Evolutionary conservation across 23 tunicate genomes (phyloP).

Genomic region (Oikopleura dioica): DNA sequence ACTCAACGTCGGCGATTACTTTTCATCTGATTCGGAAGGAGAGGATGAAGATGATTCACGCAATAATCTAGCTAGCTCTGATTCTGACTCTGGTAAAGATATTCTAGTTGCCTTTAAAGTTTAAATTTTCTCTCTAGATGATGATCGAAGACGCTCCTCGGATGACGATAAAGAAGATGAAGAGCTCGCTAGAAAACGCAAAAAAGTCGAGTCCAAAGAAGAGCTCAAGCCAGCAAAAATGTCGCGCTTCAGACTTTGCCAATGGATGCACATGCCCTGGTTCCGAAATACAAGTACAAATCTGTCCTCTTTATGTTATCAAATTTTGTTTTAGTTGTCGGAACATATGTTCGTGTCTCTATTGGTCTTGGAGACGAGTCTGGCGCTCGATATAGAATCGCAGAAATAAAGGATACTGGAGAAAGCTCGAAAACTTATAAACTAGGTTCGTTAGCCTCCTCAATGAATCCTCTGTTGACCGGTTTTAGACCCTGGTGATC

Average conservation of each 20-base stretch:
- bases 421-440: background rate
- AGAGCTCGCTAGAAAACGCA: background rate
- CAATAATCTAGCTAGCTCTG: no score
- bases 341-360: background rate
- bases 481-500: background rate
- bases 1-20: no score
- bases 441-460: background rate
- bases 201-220: background rate
- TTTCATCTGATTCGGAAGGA: no score
- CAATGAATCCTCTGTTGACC: background rate
- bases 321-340: no score
- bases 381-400: background rate
- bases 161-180: background rate
- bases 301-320: no score
- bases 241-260: background rate
- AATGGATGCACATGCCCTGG: slow-evolving; percentile 1
- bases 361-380: background rate
- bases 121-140: no score
- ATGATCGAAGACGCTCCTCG: no score
- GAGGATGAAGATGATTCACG: no score
- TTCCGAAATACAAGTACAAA: background rate
- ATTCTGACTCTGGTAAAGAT: no score
- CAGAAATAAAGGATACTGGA: background rate
- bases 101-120: no score
- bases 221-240: background rate